These are phyloP conservation scores for Xyliphius kryptos DNA, from an alignment of 2,113 vertebrate genomes.

Conservation along the genomic window DNA sequence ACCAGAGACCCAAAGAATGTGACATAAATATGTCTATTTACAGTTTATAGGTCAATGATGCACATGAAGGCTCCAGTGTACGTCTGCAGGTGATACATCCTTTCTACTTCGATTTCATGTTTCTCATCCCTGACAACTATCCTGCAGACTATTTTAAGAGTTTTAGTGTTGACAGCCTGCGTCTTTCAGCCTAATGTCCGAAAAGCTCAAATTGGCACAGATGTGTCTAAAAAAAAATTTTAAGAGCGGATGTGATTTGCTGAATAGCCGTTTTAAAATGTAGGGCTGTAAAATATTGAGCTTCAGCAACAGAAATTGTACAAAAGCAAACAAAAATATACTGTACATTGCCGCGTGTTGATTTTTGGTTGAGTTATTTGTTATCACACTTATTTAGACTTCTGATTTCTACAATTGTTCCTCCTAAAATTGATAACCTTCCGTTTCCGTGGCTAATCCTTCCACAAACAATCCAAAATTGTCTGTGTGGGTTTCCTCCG, in stretches of 20 bases:
- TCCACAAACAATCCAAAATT: no score
- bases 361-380: no score
- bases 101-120: slow-evolving; percentile 42
- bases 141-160: slow-evolving; percentile 23
- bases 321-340: no score
- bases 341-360: no score
- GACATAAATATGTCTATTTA: slow-evolving; percentile 4
- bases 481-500: no score
- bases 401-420: no score
- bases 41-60: background rate
- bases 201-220: slow-evolving; percentile 20
- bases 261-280: background rate
- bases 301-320: no score
- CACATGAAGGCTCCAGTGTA: slow-evolving; percentile 23
- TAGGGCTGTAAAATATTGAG: no score
- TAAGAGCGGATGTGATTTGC: background rate
- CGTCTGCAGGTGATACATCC: slow-evolving; percentile 37
- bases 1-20: background rate
- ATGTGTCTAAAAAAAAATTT: slow-evolving; percentile 17
- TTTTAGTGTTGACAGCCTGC: slow-evolving; percentile 21
- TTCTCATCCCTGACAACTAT: slow-evolving; percentile 13
- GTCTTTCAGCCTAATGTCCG: slow-evolving; percentile 13
- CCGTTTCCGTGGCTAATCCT: no score
- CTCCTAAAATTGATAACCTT: no score
- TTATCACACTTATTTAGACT: no score